Base-by-base conservation (phyloP, 2,797 vertebrate species). In the Sparus aurata region DNA sequence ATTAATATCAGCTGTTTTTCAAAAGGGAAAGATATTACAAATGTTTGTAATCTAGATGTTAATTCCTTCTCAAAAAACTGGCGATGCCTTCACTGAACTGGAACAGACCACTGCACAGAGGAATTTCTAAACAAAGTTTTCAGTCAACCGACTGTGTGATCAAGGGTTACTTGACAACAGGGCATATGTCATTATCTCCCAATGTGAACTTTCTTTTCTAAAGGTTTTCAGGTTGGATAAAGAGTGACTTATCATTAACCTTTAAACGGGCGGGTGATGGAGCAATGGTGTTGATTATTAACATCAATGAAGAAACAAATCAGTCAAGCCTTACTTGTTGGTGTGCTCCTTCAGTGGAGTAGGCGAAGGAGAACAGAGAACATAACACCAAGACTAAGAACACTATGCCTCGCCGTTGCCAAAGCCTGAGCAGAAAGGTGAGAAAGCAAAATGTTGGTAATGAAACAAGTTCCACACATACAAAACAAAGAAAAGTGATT, bases 301-400 rank as follows among this genome's bases (percentile, higher is more conserved):
- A 87, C 67, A n/a, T 7, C 11, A 46, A 54, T 22, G 16, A 38
- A 61, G 53, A 75, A 57, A 72, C 11, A 43, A 72, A 75, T 53
- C 49, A 73, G 53, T 55, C 7, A n/a, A 77, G 52, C 34, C 93
- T 83, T 95, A 99, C 98, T 94, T 96, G 95, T 90, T 99, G 98
- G 94, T 99, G 98, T 18, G 92, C 69, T 94, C 98, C 98, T 90
- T 99, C 97, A 77, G 96, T 93, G 88, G 96, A 98, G 94, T 99
- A 99, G 76, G 93, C 92, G 82, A 96, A 62, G 86, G 96, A 95
- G 88, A 99, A 97, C 77, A 96, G 59, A 77, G 94, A 94, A 87
- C 97, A 96, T 66, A 95, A 92, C 89, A 98, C 91, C 89, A 97
- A 82, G 91, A 94, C 85, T 66, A 95, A 94, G 80, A 95, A 92